Conservation (phyloP, 2,113 vertebrate genomes). For the Tamias sibiricus region DNA sequence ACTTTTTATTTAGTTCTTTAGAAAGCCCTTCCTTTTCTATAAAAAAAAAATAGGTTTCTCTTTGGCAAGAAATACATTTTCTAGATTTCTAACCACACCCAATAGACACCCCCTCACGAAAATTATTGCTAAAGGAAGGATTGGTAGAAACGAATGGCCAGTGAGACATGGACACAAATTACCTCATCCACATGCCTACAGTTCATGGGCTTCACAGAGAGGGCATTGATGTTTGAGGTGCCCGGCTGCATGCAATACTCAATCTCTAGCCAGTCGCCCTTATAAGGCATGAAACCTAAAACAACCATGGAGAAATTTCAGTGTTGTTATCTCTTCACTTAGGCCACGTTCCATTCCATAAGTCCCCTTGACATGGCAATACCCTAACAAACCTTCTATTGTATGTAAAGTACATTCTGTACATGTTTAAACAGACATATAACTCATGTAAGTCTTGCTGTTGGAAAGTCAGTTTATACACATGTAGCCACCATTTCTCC, state of each 20-base stretch:
- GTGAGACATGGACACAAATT: not conserved
- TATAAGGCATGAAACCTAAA: constrained; percentile 91
- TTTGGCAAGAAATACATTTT: constrained; percentile 1
- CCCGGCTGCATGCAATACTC: constrained; percentile 88
- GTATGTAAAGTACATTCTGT: not conserved
- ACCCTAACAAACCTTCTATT: not conserved
- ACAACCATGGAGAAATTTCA: not conserved
- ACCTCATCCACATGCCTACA: constrained; percentile 91
- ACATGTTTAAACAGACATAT: not conserved
- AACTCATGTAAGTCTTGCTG: not conserved
- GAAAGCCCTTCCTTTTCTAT: not conserved
- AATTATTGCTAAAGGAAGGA: not conserved
- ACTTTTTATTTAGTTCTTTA: not conserved
- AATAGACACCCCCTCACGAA: not conserved
- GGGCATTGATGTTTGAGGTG: constrained; percentile 87
- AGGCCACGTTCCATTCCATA: not conserved
- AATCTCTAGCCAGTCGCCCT: constrained; percentile 93
- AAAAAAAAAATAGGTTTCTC: not conserved
- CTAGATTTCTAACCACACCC: not conserved
- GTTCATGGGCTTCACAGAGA: constrained; percentile 89
- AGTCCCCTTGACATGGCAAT: not conserved
- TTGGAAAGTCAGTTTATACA: not conserved
- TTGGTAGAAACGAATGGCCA: not conserved
- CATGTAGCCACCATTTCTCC: not conserved
- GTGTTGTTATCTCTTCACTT: not conserved